Percentiles rank a stretch among this genome's conserved stretches.
Evolutionary conservation across 1,140 invertebrate genomes (phyloP).

Genomic region (Habropoda laboriosa): DNA sequence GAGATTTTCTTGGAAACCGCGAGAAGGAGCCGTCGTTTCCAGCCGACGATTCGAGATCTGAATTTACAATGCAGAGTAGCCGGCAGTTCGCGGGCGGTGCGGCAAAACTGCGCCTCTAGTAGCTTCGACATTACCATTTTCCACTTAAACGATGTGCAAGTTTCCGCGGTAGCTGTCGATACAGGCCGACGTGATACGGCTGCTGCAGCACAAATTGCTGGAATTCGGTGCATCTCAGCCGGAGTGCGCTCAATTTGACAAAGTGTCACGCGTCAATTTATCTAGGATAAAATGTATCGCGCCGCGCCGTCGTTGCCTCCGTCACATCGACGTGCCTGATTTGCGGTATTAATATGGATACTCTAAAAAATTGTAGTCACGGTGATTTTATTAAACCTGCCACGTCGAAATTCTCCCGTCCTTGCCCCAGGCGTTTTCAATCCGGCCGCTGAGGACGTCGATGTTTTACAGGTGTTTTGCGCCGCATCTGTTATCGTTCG

Average conservation of each 20-base stretch:
- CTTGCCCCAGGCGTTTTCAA: neutral
- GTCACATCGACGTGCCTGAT: conserved; percentile 2
- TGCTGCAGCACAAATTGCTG: conserved; percentile 42
- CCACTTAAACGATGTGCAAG: conserved; percentile 38
- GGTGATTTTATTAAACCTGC: conserved; percentile 10
- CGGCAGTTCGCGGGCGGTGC: neutral
- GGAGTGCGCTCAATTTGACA: conserved; percentile 51
- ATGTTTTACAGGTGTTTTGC: neutral
- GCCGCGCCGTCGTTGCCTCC: too few species aligned
- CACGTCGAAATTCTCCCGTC: neutral
- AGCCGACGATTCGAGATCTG: neutral
- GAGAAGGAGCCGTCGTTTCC: neutral
- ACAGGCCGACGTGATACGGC: conserved; percentile 4
- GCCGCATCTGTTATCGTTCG: neutral
- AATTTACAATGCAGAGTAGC: conserved; percentile 60
- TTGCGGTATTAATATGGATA: conserved; percentile 27
- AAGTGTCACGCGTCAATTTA: conserved; percentile 54
- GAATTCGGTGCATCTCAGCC: conserved; percentile 30
- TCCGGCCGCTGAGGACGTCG: neutral
- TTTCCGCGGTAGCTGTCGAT: conserved; percentile 36
- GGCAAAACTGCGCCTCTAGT: conserved; percentile 7
- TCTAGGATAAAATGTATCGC: conserved; percentile 51
- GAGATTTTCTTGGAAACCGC: conserved; percentile 33
- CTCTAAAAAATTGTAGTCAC: neutral
- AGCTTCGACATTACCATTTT: conserved; percentile 55